These are phyloP conservation scores for Ateles fusciceps DNA, from an alignment of 2,797 vertebrate species.

Conservation along the genomic window DNA sequence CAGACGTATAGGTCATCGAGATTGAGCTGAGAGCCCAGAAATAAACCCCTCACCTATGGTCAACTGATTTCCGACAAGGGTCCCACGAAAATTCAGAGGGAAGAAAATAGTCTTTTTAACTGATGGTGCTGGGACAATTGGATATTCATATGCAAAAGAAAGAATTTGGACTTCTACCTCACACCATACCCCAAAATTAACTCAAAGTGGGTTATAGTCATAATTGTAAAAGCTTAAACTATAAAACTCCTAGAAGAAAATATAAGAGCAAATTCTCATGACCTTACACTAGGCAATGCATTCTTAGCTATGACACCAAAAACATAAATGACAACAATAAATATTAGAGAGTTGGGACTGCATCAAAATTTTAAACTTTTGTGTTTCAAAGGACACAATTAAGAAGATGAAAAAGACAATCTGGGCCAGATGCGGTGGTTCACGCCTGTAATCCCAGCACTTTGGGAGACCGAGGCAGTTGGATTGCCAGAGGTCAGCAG, in stretches of 20 bases:
- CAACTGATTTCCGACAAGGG: neutral
- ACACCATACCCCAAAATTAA: neutral
- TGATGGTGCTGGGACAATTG: no score
- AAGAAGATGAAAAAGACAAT: neutral
- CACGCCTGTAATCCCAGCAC: no score
- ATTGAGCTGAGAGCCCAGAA: neutral
- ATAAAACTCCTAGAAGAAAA: neutral
- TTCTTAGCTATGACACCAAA: neutral
- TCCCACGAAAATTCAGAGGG: no score
- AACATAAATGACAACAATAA: neutral
- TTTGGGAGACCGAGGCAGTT: no score
- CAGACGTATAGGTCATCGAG: rapidly evolving
- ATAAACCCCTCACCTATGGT: neutral
- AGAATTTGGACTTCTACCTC: neutral
- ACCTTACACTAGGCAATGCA: neutral
- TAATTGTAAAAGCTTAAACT: neutral
- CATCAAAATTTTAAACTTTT: neutral
- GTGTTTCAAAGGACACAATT: neutral
- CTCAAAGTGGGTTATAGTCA: neutral
- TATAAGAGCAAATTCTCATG: neutral
- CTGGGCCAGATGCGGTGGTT: no score
- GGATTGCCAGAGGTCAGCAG: no score
- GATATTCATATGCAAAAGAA: neutral
- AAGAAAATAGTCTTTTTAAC: neutral
- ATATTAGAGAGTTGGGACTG: neutral